Evolutionary conservation across 2,797 vertebrate genomes (phyloP), one percentile per base, ranked within the genome.

Genomic region (Tapera naevia): DNA sequence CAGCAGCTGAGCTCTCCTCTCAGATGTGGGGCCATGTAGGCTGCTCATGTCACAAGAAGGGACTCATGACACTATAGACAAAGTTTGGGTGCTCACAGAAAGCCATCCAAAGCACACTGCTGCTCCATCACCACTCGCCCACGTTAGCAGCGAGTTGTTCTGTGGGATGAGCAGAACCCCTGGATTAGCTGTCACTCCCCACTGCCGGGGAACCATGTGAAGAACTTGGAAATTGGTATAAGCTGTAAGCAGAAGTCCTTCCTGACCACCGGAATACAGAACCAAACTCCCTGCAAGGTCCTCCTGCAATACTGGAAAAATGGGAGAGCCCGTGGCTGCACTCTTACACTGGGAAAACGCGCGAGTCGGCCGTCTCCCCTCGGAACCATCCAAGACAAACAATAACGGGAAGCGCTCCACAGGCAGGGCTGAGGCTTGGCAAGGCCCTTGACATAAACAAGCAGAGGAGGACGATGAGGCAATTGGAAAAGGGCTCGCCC

Each of bases 71-170:
- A 13, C 28, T 4, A 2, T 0, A 5, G 61, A 10, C 33, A 27
- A 12, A 27, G 28, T 10, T 7, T 1, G 10, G 0, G 60, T 6
- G 19, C 50, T 11, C 5, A 5, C 11, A 28, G 19, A 18, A 22
- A 8, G 19, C 15, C 35, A 43, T 35, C 48, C 4, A 48, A 15
- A 54, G 5, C 21, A 15, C 5, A 23, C 41, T 17, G 30, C 27
- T 65, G 28, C 69, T 27, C 7, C 30, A 6, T 6, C 19, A 3
- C 22, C 39, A 2, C 12, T 15, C 32, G 3, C 21, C 30, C 11
- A 0, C 1, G 0, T 3, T 1, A 2, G 8, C 51, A 24, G 46
- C 14, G 3, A 8, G 39, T 2, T 14, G 30, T 8, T 15, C 39
- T 13, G 21, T 2, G 33, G 83, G 25, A 19, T 23, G 46, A 43